Base-by-base conservation (phyloP, 1,140 invertebrate genomes). In the Penaeus indicus region DNA sequence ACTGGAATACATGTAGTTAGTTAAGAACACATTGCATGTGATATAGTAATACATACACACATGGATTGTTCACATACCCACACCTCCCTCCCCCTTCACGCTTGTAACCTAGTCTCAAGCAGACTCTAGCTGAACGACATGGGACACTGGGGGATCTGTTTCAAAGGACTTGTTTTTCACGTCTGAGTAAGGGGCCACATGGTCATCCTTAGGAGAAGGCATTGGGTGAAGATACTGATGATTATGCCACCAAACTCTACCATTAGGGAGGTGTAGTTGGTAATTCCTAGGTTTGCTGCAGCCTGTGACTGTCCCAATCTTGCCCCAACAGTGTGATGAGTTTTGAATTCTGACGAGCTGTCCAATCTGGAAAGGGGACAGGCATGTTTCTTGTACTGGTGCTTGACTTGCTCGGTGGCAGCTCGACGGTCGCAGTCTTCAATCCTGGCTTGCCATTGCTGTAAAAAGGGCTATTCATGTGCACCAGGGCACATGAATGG, bases 211-310 rank as follows among this genome's bases (percentile, higher is more conserved):
- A 16, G n/a, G n/a, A 64, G n/a, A 64, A n/a, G 16, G n/a, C 63
- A 64, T n/a, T 64, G n/a, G n/a, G n/a, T n/a, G n/a, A n/a, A 64
- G 63, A 64, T n/a, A 64, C n/a, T n/a, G 63, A 64, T 64, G 63
- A 64, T 64, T 64, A 18, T 64, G 63, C 63, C 63, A 64, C 63
- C n/a, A n/a, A n/a, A 64, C n/a, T 64, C 63, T 64, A n/a, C 63
- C 63, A 64, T n/a, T 64, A 64, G 63, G 63, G 63, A 64, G 63
- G n/a, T n/a, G 16, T n/a, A 18, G 16, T n/a, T 64, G 16, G n/a
- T 64, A 64, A 18, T 64, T n/a, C 63, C n/a, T 16, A n/a, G 16
- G n/a, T n/a, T n/a, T 64, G 63, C 63, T 18, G n/a, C 63, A 64
- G 63, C 63, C 63, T 64, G n/a, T 64, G n/a, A 64, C 63, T 64